These are phyloP conservation scores for Fregata magnificens DNA, from an alignment of 2,113 vertebrate species.

Conservation along the genomic window DNA sequence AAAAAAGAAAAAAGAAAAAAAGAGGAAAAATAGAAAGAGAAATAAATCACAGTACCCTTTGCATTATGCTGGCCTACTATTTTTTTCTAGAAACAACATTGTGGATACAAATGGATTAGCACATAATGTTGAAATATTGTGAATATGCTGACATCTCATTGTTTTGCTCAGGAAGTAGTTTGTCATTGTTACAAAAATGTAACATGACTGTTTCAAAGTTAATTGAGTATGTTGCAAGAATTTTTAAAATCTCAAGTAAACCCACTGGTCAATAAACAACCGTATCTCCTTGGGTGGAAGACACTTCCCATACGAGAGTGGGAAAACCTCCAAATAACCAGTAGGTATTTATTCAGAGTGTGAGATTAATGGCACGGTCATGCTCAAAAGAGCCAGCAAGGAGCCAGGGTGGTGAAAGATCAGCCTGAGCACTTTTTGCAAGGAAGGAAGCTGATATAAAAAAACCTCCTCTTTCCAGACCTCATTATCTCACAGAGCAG, in stretches of 20 bases:
- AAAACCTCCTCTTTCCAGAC: background rate
- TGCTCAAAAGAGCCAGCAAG: background rate
- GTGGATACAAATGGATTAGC: slow-evolving; percentile 33
- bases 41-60: background rate
- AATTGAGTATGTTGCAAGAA: slow-evolving; percentile 7
- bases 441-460: background rate
- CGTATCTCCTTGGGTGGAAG: background rate
- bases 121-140: slow-evolving; percentile 39
- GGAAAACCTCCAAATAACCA: background rate
- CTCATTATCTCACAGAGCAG: background rate
- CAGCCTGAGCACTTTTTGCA: background rate
- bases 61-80: background rate
- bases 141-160: slow-evolving; percentile 59
- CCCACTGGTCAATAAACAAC: background rate
- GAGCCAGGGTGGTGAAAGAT: background rate
- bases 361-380: background rate
- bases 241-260: background rate
- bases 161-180: slow-evolving; percentile 59
- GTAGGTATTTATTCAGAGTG: background rate
- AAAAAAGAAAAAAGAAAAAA: too few species aligned
- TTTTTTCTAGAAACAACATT: slow-evolving; percentile 6
- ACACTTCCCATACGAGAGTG: background rate
- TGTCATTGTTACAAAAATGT: slow-evolving; percentile 19
- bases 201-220: background rate
- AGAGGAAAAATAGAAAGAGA: background rate